Conservation (phyloP, 2,113 vertebrate genomes). For the Sander lucioperca region DNA sequence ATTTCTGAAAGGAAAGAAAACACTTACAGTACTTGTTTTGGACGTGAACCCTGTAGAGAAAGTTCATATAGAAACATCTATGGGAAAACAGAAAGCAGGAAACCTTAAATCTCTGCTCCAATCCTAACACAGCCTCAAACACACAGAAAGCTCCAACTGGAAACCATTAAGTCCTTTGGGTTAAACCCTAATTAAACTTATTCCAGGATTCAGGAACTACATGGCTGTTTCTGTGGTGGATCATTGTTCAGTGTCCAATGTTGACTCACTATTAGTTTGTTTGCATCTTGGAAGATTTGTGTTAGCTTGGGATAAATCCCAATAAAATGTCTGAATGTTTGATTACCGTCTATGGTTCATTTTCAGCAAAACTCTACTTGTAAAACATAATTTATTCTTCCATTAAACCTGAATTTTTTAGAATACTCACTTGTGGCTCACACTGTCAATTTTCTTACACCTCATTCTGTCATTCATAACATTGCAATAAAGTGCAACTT, state of each 20-base stretch:
- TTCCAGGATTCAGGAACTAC: conserved; percentile 7
- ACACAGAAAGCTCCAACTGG: conserved; percentile 25
- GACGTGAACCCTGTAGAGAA: not conserved
- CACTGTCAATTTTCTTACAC: not conserved
- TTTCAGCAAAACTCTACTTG: not conserved
- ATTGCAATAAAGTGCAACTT: not conserved
- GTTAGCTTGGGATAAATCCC: not conserved
- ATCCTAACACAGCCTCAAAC: not conserved
- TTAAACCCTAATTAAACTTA: conserved; percentile 38
- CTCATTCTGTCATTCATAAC: conserved; percentile 13
- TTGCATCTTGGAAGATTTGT: conserved; percentile 19
- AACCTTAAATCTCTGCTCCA: conserved; percentile 11
- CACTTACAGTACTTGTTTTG: conserved; percentile 25
- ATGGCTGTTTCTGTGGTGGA: conserved; percentile 8
- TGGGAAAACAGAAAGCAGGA: conserved; percentile 29
- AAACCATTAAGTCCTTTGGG: conserved; percentile 24
- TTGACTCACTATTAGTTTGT: conserved; percentile 35
- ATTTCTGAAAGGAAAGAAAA: conserved; percentile 30
- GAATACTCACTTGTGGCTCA: conserved; percentile 1
- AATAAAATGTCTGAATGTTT: conserved; percentile 18
- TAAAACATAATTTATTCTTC: conserved; percentile 8
- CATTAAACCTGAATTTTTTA: conserved; percentile 2
- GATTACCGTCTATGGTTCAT: not conserved
- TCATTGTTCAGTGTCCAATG: conserved; percentile 25
- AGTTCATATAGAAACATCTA: conserved; percentile 9